Evolutionary conservation across 2,797 vertebrate species (phyloP).

Genomic region (Orientallactaga sibirica): DNA sequence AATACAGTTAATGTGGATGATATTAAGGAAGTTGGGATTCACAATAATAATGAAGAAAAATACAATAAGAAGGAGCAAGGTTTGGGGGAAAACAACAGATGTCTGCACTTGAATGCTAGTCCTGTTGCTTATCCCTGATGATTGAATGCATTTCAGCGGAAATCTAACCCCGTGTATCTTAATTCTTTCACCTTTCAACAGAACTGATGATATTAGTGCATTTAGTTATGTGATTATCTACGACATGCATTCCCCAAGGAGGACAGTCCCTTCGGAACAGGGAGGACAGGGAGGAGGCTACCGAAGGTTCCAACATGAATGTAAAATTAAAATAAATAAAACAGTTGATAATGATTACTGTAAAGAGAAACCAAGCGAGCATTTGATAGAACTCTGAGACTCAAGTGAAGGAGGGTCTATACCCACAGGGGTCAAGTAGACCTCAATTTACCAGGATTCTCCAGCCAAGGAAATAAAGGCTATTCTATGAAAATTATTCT

Average conservation of each 20-base stretch:
- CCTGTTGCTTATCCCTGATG: not conserved
- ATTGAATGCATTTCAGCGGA: not conserved
- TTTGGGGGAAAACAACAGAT: not conserved
- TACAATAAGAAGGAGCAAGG: not conserved
- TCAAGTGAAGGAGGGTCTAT: not conserved
- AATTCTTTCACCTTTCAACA: not conserved
- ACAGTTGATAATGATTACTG: not conserved
- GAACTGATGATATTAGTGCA: not conserved
- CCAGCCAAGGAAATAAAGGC: constrained; percentile 45
- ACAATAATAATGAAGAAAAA: not conserved
- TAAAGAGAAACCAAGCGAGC: not conserved
- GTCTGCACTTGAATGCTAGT: not conserved
- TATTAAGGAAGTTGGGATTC: not conserved
- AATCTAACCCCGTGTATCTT: not conserved
- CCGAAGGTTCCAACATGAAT: no score
- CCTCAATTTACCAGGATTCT: not conserved
- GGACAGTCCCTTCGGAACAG: no score
- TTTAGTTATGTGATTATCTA: not conserved
- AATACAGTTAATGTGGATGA: not conserved
- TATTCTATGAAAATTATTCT: constrained; percentile 40
- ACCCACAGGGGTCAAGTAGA: not conserved
- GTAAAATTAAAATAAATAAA: no score
- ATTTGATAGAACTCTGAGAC: not conserved
- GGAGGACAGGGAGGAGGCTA: no score
- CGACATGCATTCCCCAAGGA: no score